These are phyloP conservation scores for Agrotis puta DNA, from an alignment of 2,888 invertebrate species.

Conservation along the genomic window DNA sequence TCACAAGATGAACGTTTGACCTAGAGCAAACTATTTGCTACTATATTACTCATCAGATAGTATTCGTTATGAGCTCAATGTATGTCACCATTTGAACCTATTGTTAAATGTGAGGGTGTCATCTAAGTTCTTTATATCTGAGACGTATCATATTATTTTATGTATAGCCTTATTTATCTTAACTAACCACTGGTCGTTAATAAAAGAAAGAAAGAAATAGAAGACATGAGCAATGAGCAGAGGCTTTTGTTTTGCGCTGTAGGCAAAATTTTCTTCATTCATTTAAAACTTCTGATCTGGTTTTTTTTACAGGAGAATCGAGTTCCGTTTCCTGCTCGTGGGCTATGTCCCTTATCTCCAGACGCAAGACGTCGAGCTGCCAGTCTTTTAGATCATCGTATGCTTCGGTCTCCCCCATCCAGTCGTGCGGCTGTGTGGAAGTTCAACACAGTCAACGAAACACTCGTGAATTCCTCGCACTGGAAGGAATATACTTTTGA, in stretches of 20 bases:
- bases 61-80: conserved; percentile 5
- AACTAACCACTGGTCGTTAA: too few species aligned
- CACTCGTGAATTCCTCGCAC: conserved; percentile 79
- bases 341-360: conserved; percentile 80
- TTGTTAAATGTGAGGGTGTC: neutral
- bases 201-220: too few species aligned
- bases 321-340: conserved; percentile 68
- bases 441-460: conserved; percentile 86
- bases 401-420: conserved; percentile 75
- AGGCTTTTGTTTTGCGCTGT: too few species aligned
- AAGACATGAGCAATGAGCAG: too few species aligned
- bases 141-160: too few species aligned
- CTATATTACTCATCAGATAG: conserved; percentile 31
- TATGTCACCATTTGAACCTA: neutral
- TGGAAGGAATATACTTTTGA: conserved; percentile 84
- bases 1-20: conserved; percentile 26
- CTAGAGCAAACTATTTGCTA: conserved; percentile 7
- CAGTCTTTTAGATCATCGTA: conserved; percentile 79
- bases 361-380: conserved; percentile 79
- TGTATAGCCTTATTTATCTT: neutral
- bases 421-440: conserved; percentile 78
- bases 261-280: too few species aligned
- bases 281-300: neutral
- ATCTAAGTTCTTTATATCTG: conserved; percentile 2
- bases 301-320: conserved; percentile 72